phyloP scores from a whole-genome alignment of 2,888 invertebrate species.

The Limnephilus lunatus region DNA sequence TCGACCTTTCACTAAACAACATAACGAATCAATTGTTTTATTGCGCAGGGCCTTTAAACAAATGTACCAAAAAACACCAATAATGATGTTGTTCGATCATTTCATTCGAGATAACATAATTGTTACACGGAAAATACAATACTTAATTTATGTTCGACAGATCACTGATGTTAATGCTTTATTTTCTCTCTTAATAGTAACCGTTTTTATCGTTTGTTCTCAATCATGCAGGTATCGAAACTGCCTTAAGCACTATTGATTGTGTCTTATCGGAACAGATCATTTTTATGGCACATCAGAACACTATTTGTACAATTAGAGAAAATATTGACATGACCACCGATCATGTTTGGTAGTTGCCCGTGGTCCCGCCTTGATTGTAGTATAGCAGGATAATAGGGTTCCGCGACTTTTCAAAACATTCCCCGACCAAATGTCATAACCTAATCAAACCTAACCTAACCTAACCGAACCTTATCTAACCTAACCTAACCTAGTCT shows the following conservation, averaged over 20 bases:
- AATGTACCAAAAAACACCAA: neutral
- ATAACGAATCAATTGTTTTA: constrained; percentile 35
- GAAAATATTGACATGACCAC: neutral
- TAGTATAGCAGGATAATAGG: neutral
- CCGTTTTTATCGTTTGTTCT: neutral
- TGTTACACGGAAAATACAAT: constrained; percentile 21
- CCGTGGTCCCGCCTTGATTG: neutral
- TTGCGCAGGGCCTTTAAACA: constrained; percentile 11
- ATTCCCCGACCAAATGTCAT: too few species aligned
- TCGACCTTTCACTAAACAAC: constrained; percentile 14
- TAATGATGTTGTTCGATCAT: constrained; percentile 17
- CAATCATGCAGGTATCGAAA: neutral
- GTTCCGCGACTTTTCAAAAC: too few species aligned
- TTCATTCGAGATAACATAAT: constrained; percentile 6
- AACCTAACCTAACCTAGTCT: too few species aligned
- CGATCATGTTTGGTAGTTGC: neutral
- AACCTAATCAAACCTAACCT: too few species aligned
- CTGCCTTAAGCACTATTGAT: neutral
- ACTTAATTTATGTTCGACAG: constrained; percentile 21
- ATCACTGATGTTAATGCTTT: neutral
- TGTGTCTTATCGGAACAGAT: neutral
- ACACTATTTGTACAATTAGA: neutral
- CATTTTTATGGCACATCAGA: neutral
- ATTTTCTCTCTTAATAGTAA: neutral
- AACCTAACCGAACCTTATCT: too few species aligned